Evolutionary conservation across 2,888 invertebrate species (phyloP), one percentile per base, ranked within the genome.

Genomic region (Lasius fuliginosus): DNA sequence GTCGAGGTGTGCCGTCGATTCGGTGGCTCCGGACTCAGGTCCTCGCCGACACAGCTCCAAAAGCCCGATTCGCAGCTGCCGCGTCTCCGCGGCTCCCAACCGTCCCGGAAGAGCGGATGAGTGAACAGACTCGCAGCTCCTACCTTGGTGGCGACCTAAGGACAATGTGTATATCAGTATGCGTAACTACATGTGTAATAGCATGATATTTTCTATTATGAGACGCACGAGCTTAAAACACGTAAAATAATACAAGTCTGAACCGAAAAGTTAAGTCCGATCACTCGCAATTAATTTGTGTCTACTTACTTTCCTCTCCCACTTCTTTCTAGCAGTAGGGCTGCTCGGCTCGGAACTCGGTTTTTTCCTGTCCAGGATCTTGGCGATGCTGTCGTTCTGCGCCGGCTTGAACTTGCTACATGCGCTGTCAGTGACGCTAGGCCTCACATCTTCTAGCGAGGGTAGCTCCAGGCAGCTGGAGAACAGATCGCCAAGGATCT

Each of bases 1-100:
- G 95, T 95, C n/a, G 95, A 95, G 0, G 95, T 93, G 81, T 95
- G 94, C 0, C 95, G 92, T 23, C 94, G 93, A 87, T 94, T 94
- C 0, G 94, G 94, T 0, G 95, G 94, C 64, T 95, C 95, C 0
- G 95, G 95, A 83, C 96, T 96, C 87, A 97, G 96, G 93, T 97
- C 97, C 93, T 97, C 97, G 92, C 98, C 98, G 87, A 98, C 97
- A 91, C 98, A 98, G 81, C 98, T 98, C 96, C 98, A 98, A 94
- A 98, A 98, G 30, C 98, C 98, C 90, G 98, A 98, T 94, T 98
- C 98, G 94, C 98, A 98, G 30, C 98, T 98, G 82, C 98, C 98
- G 67, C 98, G 96, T 27, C 98, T 95, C 49, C 97, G 96, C n/a
- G 97, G 95, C 69, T 95, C 95, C 95, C 95, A 95, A 3, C 94